Conservation (phyloP, 1,140 invertebrate species). For the Adoxophyes honmai region DNA sequence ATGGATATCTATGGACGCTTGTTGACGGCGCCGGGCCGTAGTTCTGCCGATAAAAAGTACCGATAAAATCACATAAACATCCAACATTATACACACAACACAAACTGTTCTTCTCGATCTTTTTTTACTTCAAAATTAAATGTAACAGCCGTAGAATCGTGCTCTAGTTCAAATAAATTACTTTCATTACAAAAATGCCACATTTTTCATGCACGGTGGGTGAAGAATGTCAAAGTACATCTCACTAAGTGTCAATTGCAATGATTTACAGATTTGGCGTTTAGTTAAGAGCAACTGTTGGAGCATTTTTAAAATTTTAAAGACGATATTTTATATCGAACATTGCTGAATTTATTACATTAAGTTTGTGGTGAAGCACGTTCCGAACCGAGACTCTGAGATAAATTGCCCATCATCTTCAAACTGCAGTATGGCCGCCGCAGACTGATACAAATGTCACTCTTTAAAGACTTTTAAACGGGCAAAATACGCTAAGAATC, state of each 20-base stretch:
- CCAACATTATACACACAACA: no score
- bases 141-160: not conserved
- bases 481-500: not conserved
- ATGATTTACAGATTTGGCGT: not conserved
- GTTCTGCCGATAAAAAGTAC: no score
- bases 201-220: not conserved
- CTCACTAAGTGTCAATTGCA: not conserved
- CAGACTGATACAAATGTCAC: constrained; percentile 13
- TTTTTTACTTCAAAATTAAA: no score
- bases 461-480: not conserved
- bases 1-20: no score
- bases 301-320: not conserved
- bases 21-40: no score
- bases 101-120: no score
- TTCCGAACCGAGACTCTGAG: not conserved
- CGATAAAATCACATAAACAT: no score
- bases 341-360: not conserved
- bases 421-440: not conserved
- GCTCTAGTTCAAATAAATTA: not conserved
- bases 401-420: constrained; percentile 12
- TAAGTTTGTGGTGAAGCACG: not conserved
- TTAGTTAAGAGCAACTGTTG: not conserved
- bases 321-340: not conserved
- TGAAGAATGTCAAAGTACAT: not conserved
- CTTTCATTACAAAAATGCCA: not conserved